Percentiles rank a stretch among this genome's conserved stretches.
Evolutionary conservation across 1,140 invertebrate species (phyloP).

Genomic region (Megalonaias nervosa): DNA sequence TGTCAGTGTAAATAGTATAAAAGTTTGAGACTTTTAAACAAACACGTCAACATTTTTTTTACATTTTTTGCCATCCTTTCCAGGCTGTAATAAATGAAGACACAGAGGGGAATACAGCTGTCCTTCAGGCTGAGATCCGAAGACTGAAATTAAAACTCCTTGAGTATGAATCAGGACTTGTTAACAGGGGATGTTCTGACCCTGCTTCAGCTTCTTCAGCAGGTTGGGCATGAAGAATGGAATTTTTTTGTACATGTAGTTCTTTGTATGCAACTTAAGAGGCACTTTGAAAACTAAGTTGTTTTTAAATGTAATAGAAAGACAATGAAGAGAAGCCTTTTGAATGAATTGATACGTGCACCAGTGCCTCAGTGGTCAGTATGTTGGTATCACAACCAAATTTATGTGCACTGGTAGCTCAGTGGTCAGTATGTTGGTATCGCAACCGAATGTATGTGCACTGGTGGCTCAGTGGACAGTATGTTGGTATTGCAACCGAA

Average conservation of each 20-base stretch:
- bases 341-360: background rate
- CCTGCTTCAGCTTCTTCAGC: background rate
- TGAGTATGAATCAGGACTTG: background rate
- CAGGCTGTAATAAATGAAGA: slow-evolving; percentile 69
- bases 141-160: slow-evolving; percentile 52
- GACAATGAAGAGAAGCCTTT: background rate
- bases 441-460: too few relatives aligned
- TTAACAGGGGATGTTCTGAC: background rate
- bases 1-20: background rate
- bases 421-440: too few relatives aligned
- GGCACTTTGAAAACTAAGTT: background rate
- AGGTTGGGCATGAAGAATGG: background rate
- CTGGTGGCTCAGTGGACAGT: too few relatives aligned
- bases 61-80: slow-evolving; percentile 10
- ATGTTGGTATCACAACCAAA: too few relatives aligned
- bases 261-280: background rate
- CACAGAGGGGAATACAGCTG: slow-evolving; percentile 56
- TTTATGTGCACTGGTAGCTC: too few relatives aligned
- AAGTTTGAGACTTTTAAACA: background rate
- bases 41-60: background rate
- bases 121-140: slow-evolving; percentile 62
- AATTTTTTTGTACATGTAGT: too few relatives aligned
- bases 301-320: background rate
- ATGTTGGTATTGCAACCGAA: too few relatives aligned
- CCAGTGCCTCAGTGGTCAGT: too few relatives aligned